These are phyloP conservation scores for Cephus pygmeus DNA, from an alignment of 2,888 invertebrate genomes.

Conservation along the genomic window DNA sequence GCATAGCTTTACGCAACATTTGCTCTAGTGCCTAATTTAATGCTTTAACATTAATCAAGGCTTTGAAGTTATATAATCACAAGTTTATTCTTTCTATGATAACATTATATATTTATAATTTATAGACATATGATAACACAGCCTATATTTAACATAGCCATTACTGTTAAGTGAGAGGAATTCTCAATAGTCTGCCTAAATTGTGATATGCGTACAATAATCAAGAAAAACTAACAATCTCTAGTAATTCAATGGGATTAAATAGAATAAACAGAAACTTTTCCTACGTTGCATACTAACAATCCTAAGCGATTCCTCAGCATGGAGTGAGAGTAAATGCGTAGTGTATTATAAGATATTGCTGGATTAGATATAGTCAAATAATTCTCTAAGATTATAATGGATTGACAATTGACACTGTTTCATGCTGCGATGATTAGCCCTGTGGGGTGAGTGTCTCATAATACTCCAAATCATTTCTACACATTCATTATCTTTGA, in stretches of 20 bases:
- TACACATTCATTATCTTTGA: background rate
- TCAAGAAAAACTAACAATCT: constrained; percentile 23
- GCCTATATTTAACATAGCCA: background rate
- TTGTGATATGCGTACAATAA: background rate
- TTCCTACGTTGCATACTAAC: constrained; percentile 10
- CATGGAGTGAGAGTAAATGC: constrained; percentile 42
- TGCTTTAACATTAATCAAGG: background rate
- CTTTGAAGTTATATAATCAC: background rate
- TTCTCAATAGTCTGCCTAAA: background rate
- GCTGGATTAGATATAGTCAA: constrained; percentile 12
- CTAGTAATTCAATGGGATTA: constrained; percentile 45
- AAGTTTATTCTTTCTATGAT: background rate
- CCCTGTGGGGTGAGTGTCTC: constrained; percentile 69
- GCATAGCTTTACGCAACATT: background rate
- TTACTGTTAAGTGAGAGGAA: background rate
- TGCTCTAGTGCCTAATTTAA: background rate
- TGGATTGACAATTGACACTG: constrained; percentile 63
- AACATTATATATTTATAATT: background rate
- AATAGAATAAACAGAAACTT: background rate
- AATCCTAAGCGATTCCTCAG: constrained; percentile 38
- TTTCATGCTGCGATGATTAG: constrained; percentile 70
- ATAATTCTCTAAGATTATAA: constrained; percentile 43
- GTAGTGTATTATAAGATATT: background rate
- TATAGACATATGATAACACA: background rate
- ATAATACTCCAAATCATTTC: background rate